These are phyloP conservation scores for Coleophora deauratella DNA, from an alignment of 2,888 invertebrate genomes.

Conservation along the genomic window DNA sequence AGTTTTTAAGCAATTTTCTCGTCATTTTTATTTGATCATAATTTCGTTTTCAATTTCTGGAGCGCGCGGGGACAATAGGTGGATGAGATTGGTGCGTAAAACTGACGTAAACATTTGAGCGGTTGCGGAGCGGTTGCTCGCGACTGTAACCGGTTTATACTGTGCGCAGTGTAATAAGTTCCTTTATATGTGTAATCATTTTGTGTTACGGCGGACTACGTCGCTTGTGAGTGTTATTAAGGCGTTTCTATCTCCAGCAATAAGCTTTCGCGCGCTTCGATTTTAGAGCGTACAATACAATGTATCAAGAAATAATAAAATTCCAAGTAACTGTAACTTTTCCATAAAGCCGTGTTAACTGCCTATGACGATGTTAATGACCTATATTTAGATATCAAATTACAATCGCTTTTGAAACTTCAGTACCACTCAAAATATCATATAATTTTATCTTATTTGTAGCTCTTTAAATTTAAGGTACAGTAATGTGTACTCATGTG, in stretches of 20 bases:
- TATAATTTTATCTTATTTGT: too few relatives aligned
- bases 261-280: constrained; percentile 33
- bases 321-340: constrained; percentile 9
- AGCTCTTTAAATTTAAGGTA: too few relatives aligned
- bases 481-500: too few relatives aligned
- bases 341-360: neutral
- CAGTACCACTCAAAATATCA: too few relatives aligned
- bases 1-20: constrained; percentile 27
- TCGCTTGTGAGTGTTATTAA: constrained; percentile 56
- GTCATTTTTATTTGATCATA: constrained; percentile 60
- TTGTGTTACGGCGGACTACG: constrained; percentile 56
- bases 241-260: constrained; percentile 32
- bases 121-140: constrained; percentile 55
- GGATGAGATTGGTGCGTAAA: constrained; percentile 65
- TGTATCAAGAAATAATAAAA: constrained; percentile 16
- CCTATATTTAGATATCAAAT: too few relatives aligned
- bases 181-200: constrained; percentile 70
- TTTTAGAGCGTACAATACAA: constrained; percentile 34
- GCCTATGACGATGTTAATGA: too few relatives aligned
- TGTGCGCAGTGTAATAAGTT: constrained; percentile 62
- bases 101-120: constrained; percentile 65
- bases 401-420: too few relatives aligned
- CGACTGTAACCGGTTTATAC: constrained; percentile 62
- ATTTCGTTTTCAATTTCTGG: constrained; percentile 68
- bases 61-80: constrained; percentile 40